Conservation (phyloP, 2,797 vertebrate genomes). For the Semaprochilodus insignis region DNA sequence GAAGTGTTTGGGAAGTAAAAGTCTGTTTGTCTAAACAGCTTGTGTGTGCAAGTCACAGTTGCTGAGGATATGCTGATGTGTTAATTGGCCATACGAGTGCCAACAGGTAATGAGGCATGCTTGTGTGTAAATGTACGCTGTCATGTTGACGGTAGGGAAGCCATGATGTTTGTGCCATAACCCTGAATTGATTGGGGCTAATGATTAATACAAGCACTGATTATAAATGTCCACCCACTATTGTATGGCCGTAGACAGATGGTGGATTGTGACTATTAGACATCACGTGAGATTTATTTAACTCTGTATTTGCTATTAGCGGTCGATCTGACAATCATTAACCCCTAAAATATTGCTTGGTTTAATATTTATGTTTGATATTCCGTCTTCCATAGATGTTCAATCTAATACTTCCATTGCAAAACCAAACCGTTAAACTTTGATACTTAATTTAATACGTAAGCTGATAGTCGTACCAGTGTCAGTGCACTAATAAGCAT, state of each 20-base stretch:
- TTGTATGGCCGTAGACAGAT: background rate
- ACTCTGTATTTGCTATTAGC: background rate
- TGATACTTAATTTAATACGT: no score
- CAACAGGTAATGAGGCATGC: no score
- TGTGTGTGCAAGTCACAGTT: no score
- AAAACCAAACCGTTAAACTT: no score
- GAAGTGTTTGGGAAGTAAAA: no score
- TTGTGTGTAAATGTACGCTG: no score
- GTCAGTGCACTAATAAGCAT: no score
- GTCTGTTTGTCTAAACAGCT: no score
- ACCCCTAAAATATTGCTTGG: background rate
- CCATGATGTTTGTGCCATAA: background rate
- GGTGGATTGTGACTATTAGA: background rate
- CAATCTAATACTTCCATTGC: no score
- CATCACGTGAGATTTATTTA: background rate
- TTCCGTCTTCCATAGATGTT: background rate
- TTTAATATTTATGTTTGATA: background rate
- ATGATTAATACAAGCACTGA: background rate
- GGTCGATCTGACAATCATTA: background rate
- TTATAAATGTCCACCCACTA: background rate
- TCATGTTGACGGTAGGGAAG: background rate
- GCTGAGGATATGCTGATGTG: no score
- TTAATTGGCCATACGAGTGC: no score
- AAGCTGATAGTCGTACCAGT: no score
- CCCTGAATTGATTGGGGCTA: background rate